Base-by-base conservation (phyloP, 2,888 invertebrate genomes). In the Xylota segnis region DNA sequence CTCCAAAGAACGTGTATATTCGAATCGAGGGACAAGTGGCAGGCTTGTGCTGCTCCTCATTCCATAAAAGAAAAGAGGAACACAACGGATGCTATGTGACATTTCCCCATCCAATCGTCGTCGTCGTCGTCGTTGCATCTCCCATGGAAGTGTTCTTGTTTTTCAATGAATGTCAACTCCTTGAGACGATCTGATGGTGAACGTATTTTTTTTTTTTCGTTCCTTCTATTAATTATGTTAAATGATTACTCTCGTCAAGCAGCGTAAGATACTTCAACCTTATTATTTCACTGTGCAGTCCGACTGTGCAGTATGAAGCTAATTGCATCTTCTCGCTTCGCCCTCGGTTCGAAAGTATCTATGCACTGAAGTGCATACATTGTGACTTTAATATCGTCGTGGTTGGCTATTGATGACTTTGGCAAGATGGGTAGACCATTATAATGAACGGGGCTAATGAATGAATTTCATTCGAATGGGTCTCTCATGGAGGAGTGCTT, bases 401-500 rank as follows among this genome's bases (percentile, higher is more conserved):
- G n/a, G 50, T 70, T 29, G 43, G 18, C n/a, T 54, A 68, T 79
- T 74, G 74, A 84, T 70, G 68, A 76, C 50, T 71, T 50, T 50
- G 47, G 34, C 43, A 50, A 65, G 59, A 59, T 58, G 58, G 58
- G 40, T 37, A 37, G 65, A 50, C 66, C 50, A 72, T 71, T 45
- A 59, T 54, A 76, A 76, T 76, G 37, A 70, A 65, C 58, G 58
- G 23, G 58, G 32, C 79, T 65, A 79, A 75, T 75, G 68, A 47
- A 79, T 68, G 74, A 75, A 84, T 74, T 79, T 61, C 74, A 79
- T 78, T 79, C 74, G 52, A 68, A 50, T 7, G n/a, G 40, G 16
- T 40, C 40, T 74, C 47, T 43, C 37, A 12, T 14, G 0, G 40
- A 40, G 29, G 70, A 68, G 65, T 71, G 70, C 29, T 29, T 40